Evolutionary conservation across 2,113 vertebrate species (phyloP).

Genomic region (Phainopepla nitens): DNA sequence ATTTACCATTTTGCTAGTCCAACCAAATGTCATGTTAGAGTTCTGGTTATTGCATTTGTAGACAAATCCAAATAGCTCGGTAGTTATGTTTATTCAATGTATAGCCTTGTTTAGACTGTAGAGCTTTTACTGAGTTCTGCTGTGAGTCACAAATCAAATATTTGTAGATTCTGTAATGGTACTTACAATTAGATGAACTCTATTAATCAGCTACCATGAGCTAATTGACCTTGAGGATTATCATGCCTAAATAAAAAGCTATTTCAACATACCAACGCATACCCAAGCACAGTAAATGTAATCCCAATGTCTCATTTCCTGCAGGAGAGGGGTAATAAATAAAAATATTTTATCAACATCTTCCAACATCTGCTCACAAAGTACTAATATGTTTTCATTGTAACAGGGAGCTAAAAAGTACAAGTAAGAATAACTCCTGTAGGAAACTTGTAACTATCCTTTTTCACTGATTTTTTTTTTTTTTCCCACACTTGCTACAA

Average conservation of each 20-base stretch:
- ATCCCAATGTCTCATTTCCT: neutral
- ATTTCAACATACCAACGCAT: neutral
- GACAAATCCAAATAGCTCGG: conserved; percentile 33
- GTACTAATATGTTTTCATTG: neutral
- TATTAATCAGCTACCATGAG: neutral
- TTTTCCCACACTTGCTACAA: neutral
- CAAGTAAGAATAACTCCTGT: neutral
- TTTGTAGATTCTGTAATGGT: neutral
- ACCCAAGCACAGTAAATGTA: neutral
- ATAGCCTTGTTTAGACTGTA: conserved; percentile 25
- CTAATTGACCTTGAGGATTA: conserved; percentile 17
- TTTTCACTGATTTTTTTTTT: neutral
- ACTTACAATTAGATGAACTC: neutral
- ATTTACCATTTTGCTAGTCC: conserved; percentile 28
- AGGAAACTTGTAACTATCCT: neutral
- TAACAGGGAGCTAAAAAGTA: neutral
- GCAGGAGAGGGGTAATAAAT: neutral
- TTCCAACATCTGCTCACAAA: neutral
- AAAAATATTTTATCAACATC: conserved; percentile 3
- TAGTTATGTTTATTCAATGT: conserved; percentile 39
- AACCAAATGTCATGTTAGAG: conserved; percentile 6
- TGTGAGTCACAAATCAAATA: conserved; percentile 19
- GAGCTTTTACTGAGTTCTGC: conserved; percentile 28
- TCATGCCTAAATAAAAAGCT: conserved; percentile 17
- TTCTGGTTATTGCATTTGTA: neutral